Evolutionary conservation across 1,140 invertebrate species (phyloP), one percentile per base, ranked within the genome.

Genomic region (Scylla paramamosain): DNA sequence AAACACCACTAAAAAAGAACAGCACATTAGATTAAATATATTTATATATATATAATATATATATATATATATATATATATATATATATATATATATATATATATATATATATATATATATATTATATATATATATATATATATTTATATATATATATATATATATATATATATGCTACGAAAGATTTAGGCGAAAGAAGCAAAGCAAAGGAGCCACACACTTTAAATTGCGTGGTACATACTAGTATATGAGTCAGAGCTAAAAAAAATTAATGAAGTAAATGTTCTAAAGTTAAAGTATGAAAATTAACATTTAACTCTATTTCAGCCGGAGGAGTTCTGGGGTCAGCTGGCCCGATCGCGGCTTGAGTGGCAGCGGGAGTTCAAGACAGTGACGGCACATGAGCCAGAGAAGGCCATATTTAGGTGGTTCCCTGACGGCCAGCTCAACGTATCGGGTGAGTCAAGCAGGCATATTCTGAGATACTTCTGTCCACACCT

Each of bases 381-480:
- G 45, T 97, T 97, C 96, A 94, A 96, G n/a, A 96, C 96, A 45
- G 96, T 97, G 1, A 95, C 96, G 52, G 97, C 97, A 84, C 97
- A 97, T 96, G 96, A 97, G 95, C 96, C 97, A 94, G 95, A 96
- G 16, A 96, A 97, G 31, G 97, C 97, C 7, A 96, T 96, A 59
- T 96, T 97, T 83, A 95, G 96, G 39, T 97, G 97, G 97, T 97
- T 97, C 92, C 87, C 96, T 12, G 96, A 97, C 91, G 97, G 97
- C 91, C 97, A 97, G 96, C 92, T 97, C 7, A 97, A 97, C 96
- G 97, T 97, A 28, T 97, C 97, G 95, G 97, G 97, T 97, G 32
- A 83, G 86, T n/a, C 8, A 0, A 7, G 14, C 16, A 52, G 16
- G 48, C 31, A 25, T 2, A 82, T 45, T 48, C 16, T 52, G 83